A percentile compares a stretch with the other conserved stretches of the same genome.
Evolutionary conservation across 2,797 vertebrate species (phyloP).

Genomic region (Eulemur coronatus): DNA sequence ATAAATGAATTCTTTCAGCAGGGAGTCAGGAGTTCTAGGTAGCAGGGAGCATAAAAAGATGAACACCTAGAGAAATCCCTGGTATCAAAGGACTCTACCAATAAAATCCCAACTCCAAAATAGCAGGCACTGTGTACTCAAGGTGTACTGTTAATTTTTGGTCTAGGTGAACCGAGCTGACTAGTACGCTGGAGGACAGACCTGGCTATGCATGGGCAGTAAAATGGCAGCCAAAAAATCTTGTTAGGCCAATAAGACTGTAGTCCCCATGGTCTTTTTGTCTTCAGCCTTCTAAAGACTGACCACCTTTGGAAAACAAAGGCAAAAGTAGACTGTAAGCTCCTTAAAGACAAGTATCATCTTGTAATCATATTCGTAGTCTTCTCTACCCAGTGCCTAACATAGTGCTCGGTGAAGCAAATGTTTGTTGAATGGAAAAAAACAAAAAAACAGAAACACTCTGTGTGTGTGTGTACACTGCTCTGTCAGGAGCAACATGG

Average conservation of each 20-base stretch:
- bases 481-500: neutral
- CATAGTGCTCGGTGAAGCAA: neutral
- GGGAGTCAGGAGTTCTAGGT: neutral
- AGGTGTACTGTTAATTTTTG: neutral
- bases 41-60: neutral
- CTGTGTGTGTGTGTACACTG: neutral
- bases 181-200: neutral
- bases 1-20: constrained; percentile 33
- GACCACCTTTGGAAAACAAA: constrained; percentile 42
- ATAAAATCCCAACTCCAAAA: neutral
- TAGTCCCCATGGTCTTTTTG: neutral
- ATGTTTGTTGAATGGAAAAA: neutral
- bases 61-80: constrained; percentile 15
- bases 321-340: neutral
- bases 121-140: neutral
- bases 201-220: neutral
- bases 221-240: constrained; percentile 33
- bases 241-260: neutral
- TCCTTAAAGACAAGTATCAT: neutral
- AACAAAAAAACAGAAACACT: neutral
- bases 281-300: neutral
- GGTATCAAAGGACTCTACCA: neutral
- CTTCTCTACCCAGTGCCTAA: neutral
- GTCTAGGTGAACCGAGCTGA: neutral
- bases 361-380: neutral